phyloP scores from a whole-genome alignment of 2,797 vertebrate genomes.

The Enteromius argenteus region DNA sequence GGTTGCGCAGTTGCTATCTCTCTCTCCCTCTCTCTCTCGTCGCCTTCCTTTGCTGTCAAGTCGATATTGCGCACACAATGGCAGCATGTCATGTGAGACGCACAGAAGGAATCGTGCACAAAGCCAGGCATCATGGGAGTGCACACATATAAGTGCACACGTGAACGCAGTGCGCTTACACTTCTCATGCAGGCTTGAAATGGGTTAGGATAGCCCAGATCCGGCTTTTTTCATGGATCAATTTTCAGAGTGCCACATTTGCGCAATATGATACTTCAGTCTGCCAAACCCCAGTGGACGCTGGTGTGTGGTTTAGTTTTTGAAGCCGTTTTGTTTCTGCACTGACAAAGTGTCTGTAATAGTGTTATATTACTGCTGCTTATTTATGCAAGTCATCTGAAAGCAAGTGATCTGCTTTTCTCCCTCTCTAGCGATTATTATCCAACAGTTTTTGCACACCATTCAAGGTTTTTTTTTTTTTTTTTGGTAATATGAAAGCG shows the following conservation, averaged over 20 bases:
- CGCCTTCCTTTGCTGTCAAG: conserved; percentile 47
- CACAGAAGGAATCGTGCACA: neutral
- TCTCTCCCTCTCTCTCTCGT: conserved; percentile 26
- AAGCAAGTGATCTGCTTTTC: neutral
- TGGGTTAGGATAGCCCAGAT: conserved; percentile 24
- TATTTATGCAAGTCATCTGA: conserved; percentile 35
- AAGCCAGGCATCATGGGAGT: neutral
- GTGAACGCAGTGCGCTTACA: neutral
- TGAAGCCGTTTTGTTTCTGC: conserved; percentile 18
- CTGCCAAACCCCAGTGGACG: conserved; percentile 40
- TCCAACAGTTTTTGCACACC: neutral
- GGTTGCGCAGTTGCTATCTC: conserved; percentile 40
- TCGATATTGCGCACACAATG: conserved; percentile 29
- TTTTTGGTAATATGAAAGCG: neutral
- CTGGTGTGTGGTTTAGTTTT: conserved; percentile 31
- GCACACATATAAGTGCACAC: conserved; percentile 5
- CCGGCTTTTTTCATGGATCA: conserved; percentile 44
- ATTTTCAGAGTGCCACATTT: conserved; percentile 51
- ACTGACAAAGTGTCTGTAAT: conserved; percentile 9
- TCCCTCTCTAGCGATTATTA: neutral
- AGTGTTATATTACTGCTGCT: conserved; percentile 40
- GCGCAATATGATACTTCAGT: conserved; percentile 43
- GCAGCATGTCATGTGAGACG: conserved; percentile 30
- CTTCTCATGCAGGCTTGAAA: neutral
- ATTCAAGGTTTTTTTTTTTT: neutral